Percentiles rank a stretch among this genome's conserved stretches.
Evolutionary conservation across 2,113 vertebrate genomes (phyloP).

Genomic region (Chloropsis cyanopogon): DNA sequence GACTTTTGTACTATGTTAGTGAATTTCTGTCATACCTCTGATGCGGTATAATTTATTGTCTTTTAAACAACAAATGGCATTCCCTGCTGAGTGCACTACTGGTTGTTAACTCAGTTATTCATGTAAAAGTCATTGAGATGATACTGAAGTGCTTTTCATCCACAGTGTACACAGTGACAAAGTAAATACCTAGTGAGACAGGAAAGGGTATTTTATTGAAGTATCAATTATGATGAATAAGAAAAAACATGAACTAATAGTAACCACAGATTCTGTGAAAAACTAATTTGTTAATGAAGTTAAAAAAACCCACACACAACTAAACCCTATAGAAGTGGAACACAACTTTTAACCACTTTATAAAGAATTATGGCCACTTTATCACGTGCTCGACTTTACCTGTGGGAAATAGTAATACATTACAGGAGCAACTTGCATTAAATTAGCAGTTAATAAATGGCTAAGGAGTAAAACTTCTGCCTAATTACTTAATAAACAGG

Average conservation of each 20-base stretch:
- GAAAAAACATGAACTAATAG: not conserved
- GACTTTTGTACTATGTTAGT: not conserved
- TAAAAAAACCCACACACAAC: fast-evolving
- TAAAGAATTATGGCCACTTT: not conserved
- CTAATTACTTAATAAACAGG: constrained; percentile 11
- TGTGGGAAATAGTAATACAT: not conserved
- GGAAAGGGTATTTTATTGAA: not conserved
- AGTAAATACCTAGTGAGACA: not conserved
- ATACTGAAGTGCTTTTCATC: not conserved
- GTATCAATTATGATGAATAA: not conserved
- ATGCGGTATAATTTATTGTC: not conserved
- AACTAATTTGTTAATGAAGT: not conserved
- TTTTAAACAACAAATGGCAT: not conserved
- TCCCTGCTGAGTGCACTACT: not conserved
- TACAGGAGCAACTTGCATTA: not conserved
- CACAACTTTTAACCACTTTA: not conserved
- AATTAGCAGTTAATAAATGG: not conserved
- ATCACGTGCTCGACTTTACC: not conserved
- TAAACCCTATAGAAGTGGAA: not conserved
- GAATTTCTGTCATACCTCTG: not conserved
- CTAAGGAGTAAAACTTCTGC: not conserved
- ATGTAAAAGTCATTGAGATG: not conserved
- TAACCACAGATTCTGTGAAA: not conserved
- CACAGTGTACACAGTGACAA: not conserved
- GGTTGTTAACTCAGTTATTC: not conserved